Evolutionary conservation across 2,113 vertebrate species (phyloP).

Genomic region (Bombycilla garrulus): DNA sequence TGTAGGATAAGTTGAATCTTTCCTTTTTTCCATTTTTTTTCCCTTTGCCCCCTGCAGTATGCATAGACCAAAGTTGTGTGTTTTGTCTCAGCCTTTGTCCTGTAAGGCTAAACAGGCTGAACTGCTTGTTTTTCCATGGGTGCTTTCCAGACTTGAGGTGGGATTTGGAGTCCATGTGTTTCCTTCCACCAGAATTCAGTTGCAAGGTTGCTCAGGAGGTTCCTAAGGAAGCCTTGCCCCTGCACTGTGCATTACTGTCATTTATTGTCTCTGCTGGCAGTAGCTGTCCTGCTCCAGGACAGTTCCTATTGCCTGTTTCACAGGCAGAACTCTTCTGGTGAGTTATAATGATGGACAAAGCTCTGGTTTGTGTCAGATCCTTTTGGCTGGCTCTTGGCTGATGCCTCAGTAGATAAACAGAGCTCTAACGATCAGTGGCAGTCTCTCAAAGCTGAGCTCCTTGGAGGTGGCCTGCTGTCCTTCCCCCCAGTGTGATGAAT

Average conservation of each 20-base stretch:
- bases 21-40: not conserved
- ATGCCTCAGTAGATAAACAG: not conserved
- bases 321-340: not conserved
- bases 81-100: not conserved
- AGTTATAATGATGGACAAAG: not conserved
- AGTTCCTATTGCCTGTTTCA: not conserved
- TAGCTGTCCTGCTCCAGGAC: not conserved
- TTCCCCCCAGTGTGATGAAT: not conserved
- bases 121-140: not conserved
- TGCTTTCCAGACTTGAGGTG: not conserved
- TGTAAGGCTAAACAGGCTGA: not conserved
- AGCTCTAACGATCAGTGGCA: not conserved
- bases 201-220: not conserved
- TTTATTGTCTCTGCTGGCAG: not conserved
- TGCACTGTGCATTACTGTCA: fast-evolving
- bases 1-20: not conserved
- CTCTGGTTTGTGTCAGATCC: not conserved
- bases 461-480: not conserved
- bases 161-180: not conserved
- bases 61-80: not conserved
- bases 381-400: not conserved
- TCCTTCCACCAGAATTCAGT: not conserved
- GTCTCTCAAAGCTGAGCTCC: not conserved
- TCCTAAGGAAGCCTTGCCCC: not conserved
- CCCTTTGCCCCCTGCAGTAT: not conserved